Evolutionary conservation across 1,140 invertebrate species (phyloP).

Genomic region (Tachypleus tridentatus): DNA sequence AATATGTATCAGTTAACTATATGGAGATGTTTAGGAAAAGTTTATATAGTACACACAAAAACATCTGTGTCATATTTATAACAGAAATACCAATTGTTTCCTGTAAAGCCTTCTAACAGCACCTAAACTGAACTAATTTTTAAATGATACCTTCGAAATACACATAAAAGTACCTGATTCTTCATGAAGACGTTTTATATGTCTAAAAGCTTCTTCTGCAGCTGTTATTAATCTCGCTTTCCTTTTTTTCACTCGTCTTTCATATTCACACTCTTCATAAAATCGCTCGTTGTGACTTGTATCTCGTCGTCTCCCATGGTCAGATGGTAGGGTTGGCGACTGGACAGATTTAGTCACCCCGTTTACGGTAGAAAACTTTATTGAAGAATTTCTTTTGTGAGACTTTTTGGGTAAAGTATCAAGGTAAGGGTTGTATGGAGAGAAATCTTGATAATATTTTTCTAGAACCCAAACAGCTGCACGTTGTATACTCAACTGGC

Average conservation of each 20-base stretch:
- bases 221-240: constrained; percentile 76
- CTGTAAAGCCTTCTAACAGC: too few species aligned
- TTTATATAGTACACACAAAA: too few species aligned
- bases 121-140: too few species aligned
- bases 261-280: constrained; percentile 95
- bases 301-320: constrained; percentile 13
- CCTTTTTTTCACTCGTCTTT: constrained; percentile 78
- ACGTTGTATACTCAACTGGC: constrained; percentile 84
- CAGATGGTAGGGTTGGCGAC: constrained; percentile 47
- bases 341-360: constrained; percentile 38
- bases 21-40: too few species aligned
- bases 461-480: constrained; percentile 88
- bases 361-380: constrained; percentile 71
- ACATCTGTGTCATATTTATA: too few species aligned
- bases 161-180: constrained; percentile 33
- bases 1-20: too few species aligned
- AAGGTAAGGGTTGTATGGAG: constrained; percentile 91
- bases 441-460: constrained; percentile 91
- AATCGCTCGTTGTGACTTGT: constrained; percentile 83
- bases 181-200: constrained; percentile 57
- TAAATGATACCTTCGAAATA: too few species aligned
- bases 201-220: constrained; percentile 93
- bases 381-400: constrained; percentile 8
- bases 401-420: constrained; percentile 68
- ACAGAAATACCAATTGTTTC: too few species aligned